Evolutionary conservation across 2,888 invertebrate genomes (phyloP), one percentile per base, ranked within the genome.

Genomic region (Scrobipalpa costella): DNA sequence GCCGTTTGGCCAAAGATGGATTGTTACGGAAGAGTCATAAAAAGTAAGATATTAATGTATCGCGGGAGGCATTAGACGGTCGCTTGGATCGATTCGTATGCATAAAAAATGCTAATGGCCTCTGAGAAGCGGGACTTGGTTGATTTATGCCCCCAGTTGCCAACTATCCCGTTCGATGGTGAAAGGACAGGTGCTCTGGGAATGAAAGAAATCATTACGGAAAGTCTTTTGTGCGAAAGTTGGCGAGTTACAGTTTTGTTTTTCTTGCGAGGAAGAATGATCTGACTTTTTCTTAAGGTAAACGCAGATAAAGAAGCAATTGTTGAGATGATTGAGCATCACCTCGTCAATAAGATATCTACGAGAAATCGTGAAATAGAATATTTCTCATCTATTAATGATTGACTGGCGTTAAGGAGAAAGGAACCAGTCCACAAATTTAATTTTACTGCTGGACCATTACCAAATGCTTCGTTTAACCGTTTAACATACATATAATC

Each of bases 21-120:
- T 86, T 88, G 86, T 88, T 90, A 83, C 85, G 81, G 84, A 88
- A 88, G 86, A 91, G 88, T 90, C 90, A 89, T 91, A 91, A 91
- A 91, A 91, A 91, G 90, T 90, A 88, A 90, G 90, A 90, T 91
- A 91, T 91, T 90, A 91, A 91, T 91, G 91, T 91, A 91, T 91
- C 90, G 88, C 84, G 90, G 90, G 90, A 90, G 89, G 90, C 91
- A 90, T 91, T 90, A 90, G 88, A 84, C 85, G 82, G 86, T 83
- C 78, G 79, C 71, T 69, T n/a, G 89, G 91, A 90, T 91, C 91
- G 91, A 91, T 91, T 90, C 81, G 85, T 90, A 89, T 91, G 90
- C 90, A 91, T 91, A 91, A 91, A 90, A 90, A 90, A 91, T 90
- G 90, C 83, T 90, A 90, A 91, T 91, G 90, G 90, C 82, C 72